phyloP scores from a whole-genome alignment of 1,140 invertebrate species.

The Stegodyphus mimosarum region DNA sequence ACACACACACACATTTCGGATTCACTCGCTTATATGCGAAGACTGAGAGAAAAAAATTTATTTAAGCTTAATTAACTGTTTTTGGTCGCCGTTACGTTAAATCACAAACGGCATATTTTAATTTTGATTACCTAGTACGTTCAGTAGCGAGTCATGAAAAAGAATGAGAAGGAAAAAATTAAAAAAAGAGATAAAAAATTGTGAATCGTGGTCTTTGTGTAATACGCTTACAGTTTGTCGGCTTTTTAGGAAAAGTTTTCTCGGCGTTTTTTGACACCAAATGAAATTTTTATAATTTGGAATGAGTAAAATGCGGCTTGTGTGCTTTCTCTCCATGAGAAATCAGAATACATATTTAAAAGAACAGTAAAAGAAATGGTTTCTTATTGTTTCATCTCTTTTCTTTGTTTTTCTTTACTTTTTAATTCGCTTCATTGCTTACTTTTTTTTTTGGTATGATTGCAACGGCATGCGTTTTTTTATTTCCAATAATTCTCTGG shows the following conservation, averaged over 20 bases:
- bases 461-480: no score
- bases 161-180: not conserved
- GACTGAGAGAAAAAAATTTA: slow-evolving; percentile 13
- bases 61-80: slow-evolving; percentile 59
- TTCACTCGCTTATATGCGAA: slow-evolving; percentile 1
- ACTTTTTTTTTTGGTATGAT: no score
- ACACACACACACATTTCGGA: not conserved
- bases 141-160: not conserved
- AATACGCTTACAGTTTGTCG: slow-evolving; percentile 47
- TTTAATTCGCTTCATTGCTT: no score
- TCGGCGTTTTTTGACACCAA: slow-evolving; percentile 45
- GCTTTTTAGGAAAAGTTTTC: slow-evolving; percentile 36
- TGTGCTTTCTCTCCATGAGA: not conserved
- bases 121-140: slow-evolving; percentile 57
- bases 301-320: not conserved
- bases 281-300: slow-evolving; percentile 55
- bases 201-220: slow-evolving; percentile 42
- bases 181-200: slow-evolving; percentile 19
- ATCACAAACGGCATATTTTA: slow-evolving; percentile 60
- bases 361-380: not conserved
- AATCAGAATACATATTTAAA: slow-evolving; percentile 9
- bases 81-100: slow-evolving; percentile 54
- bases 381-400: not conserved
- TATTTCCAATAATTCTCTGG: no score
- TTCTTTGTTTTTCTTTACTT: no score